Evolutionary conservation across 2,888 invertebrate genomes (phyloP).

Genomic region (Euphydryas editha): DNA sequence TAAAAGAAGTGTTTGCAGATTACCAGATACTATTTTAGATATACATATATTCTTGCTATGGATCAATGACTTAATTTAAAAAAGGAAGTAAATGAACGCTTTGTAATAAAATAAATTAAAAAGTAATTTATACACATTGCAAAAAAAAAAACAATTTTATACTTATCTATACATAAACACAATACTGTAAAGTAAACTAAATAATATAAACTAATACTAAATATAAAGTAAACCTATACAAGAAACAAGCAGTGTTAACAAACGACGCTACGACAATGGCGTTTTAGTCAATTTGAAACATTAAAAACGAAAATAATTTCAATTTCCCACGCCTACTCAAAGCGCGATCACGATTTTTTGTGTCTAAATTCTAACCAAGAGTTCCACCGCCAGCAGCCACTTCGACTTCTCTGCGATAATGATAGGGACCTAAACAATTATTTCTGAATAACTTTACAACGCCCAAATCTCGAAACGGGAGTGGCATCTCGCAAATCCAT

Average conservation of each 20-base stretch:
- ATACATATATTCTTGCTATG: too few species aligned
- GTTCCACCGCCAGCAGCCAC: constrained; percentile 70
- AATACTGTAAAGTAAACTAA: too few species aligned
- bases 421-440: constrained; percentile 76
- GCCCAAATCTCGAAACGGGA: constrained; percentile 8
- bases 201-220: too few species aligned
- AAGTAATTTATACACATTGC: too few species aligned
- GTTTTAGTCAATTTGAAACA: constrained; percentile 59
- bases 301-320: constrained; percentile 53
- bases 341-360: constrained; percentile 53
- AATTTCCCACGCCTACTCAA: constrained; percentile 65
- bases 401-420: constrained; percentile 64
- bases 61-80: too few species aligned
- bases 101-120: too few species aligned
- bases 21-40: too few species aligned
- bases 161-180: too few species aligned
- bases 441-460: constrained; percentile 11
- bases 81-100: too few species aligned
- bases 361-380: constrained; percentile 54
- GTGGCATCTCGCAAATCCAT: constrained; percentile 2
- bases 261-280: constrained; percentile 56
- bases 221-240: not conserved
- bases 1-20: too few species aligned
- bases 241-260: constrained; percentile 36
- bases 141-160: too few species aligned